Percentiles rank a stretch among this genome's conserved stretches.
phyloP scores from a whole-genome alignment of 2,797 vertebrate genomes.

The Rhinophrynus dorsalis region DNA sequence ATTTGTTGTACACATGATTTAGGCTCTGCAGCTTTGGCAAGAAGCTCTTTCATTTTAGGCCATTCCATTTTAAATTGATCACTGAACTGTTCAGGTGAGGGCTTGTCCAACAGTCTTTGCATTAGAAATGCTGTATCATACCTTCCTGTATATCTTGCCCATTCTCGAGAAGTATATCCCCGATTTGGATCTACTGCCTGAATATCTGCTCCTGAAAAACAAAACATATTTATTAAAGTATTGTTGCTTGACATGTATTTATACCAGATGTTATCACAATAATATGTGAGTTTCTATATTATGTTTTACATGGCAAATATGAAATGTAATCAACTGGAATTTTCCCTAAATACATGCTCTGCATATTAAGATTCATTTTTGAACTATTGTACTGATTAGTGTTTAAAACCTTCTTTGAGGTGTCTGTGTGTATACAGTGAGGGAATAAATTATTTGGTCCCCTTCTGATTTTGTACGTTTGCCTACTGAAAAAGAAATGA shows the following conservation, averaged over 20 bases:
- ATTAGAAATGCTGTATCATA: conserved; percentile 83
- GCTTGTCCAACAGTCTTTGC: conserved; percentile 78
- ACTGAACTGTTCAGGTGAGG: conserved; percentile 79
- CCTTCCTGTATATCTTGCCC: conserved; percentile 89
- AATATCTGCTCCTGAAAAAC: conserved; percentile 80
- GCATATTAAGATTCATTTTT: too few relatives aligned
- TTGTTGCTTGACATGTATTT: too few relatives aligned
- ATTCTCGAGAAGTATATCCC: conserved; percentile 82
- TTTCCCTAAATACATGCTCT: too few relatives aligned
- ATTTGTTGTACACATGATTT: conserved; percentile 84
- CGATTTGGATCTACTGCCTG: conserved; percentile 80
- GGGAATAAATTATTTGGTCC: too few relatives aligned
- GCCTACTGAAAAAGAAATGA: too few relatives aligned
- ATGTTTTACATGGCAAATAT: too few relatives aligned
- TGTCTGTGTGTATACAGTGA: too few relatives aligned
- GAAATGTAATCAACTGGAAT: not conserved
- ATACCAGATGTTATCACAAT: too few relatives aligned
- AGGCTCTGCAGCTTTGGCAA: conserved; percentile 76
- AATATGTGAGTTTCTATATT: too few relatives aligned
- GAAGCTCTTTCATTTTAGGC: conserved; percentile 75
- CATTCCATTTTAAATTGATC: conserved; percentile 82
- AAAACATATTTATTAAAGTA: conserved; percentile 5
- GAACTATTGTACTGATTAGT: too few relatives aligned
- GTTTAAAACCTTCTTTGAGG: too few relatives aligned
- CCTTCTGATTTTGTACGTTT: too few relatives aligned